Evolutionary conservation across 2,888 invertebrate species (phyloP).

Genomic region (Caradrina clavipalpis): DNA sequence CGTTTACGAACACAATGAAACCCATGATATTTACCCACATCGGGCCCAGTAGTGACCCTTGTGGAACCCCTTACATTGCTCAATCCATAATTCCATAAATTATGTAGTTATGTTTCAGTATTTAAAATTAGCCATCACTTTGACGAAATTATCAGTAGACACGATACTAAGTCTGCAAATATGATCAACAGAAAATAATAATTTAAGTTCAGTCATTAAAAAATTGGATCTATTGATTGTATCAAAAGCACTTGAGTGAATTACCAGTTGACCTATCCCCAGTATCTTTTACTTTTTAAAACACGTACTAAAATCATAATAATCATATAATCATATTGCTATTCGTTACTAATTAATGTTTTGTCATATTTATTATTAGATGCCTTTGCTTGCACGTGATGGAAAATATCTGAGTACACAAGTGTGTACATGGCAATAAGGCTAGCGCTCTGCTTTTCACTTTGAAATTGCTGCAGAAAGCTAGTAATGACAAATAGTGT

Average conservation of each 20-base stretch:
- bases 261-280: background rate
- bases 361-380: conserved; percentile 7
- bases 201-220: background rate
- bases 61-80: conserved; percentile 2
- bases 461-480: conserved; percentile 50
- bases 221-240: background rate
- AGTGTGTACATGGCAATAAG: conserved; percentile 30
- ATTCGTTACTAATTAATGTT: background rate
- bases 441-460: conserved; percentile 46
- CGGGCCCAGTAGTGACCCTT: background rate
- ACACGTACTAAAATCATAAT: background rate
- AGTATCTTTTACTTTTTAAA: background rate
- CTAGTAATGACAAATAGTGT: conserved; percentile 45
- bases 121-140: background rate
- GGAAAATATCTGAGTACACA: conserved; percentile 6
- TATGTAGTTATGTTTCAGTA: background rate
- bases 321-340: too few species aligned
- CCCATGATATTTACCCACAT: background rate
- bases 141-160: background rate
- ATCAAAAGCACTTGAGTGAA: conserved; percentile 21
- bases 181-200: background rate
- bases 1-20: background rate
- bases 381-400: conserved; percentile 6
- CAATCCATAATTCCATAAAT: background rate
- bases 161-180: background rate